Conservation (phyloP, 2,888 invertebrate species). For the Odontocolon sp. region DNA sequence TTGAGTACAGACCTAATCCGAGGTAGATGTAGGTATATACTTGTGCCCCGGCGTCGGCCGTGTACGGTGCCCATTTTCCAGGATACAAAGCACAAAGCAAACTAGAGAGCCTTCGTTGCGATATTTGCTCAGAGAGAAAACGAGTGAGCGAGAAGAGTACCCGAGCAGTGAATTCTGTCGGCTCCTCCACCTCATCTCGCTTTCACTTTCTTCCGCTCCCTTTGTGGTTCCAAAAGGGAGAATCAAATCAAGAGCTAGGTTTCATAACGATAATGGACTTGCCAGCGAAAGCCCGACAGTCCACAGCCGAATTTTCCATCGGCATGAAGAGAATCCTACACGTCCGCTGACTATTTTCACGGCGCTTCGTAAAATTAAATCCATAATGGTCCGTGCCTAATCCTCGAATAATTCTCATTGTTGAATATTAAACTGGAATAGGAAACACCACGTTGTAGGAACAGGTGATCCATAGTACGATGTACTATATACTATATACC, state of each 20-base stretch:
- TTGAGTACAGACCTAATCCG: slow-evolving; percentile 67
- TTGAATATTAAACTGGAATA: slow-evolving; percentile 30
- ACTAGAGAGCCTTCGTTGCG: slow-evolving; percentile 43
- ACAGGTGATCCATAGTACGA: neutral
- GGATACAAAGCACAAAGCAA: slow-evolving; percentile 71
- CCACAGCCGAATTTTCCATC: slow-evolving; percentile 37
- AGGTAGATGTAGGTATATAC: slow-evolving; percentile 59
- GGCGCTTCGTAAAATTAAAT: slow-evolving; percentile 36
- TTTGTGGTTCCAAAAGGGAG: slow-evolving; percentile 56
- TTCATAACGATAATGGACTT: slow-evolving; percentile 67
- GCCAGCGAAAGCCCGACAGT: slow-evolving; percentile 24
- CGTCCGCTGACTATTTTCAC: slow-evolving; percentile 41
- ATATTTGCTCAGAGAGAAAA: slow-evolving; percentile 52
- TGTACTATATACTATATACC: slow-evolving; percentile 20
- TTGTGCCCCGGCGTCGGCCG: slow-evolving; percentile 23
- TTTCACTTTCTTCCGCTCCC: slow-evolving; percentile 52
- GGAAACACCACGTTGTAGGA: neutral
- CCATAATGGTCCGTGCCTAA: slow-evolving; percentile 26
- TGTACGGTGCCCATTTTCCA: slow-evolving; percentile 64
- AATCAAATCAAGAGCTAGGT: slow-evolving; percentile 61
- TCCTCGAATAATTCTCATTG: slow-evolving; percentile 43
- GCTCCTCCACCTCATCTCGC: slow-evolving; percentile 35
- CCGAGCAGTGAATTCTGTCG: slow-evolving; percentile 46
- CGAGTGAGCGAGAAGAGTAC: neutral
- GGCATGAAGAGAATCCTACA: slow-evolving; percentile 7